Percentiles rank a stretch among this genome's conserved stretches.
Conservation (phyloP, 2,113 vertebrate species). For the Bubo scandiacus region DNA sequence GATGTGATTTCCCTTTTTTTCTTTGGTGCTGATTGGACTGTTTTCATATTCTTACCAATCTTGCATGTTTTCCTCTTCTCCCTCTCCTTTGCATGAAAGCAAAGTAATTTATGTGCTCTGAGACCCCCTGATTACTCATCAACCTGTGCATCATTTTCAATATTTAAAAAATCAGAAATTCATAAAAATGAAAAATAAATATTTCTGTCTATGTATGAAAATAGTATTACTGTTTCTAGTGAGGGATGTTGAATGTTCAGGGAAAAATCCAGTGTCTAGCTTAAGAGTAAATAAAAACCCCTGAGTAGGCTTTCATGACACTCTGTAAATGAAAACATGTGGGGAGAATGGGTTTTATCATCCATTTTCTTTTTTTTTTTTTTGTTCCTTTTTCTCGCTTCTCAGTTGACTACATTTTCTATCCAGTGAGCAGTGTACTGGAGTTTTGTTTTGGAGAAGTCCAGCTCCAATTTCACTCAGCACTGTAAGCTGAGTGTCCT, state of each 20-base stretch:
- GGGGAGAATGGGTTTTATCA: slow-evolving; percentile 4
- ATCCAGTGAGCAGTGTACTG: background rate
- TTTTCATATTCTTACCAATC: background rate
- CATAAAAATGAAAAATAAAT: background rate
- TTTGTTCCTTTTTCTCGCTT: slow-evolving; percentile 30
- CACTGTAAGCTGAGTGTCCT: background rate
- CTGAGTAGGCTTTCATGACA: background rate
- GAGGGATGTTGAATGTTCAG: background rate
- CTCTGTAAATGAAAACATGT: background rate
- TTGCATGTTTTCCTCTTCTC: background rate
- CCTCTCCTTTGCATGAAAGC: background rate
- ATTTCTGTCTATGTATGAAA: background rate
- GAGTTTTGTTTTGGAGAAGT: background rate
- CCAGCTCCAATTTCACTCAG: slow-evolving; percentile 19
- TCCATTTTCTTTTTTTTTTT: background rate
- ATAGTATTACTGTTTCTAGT: background rate
- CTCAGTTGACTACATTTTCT: slow-evolving; percentile 5
- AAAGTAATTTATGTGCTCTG: background rate
- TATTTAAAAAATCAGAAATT: background rate
- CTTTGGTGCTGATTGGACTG: background rate
- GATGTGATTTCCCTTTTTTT: background rate
- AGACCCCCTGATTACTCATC: background rate
- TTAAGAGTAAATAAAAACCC: background rate
- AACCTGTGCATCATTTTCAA: background rate
- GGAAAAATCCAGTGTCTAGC: background rate